Evolutionary conservation across 92 coral and sea anemone species (phyloP), one percentile per base, ranked within the genome.

Genomic region (Umimayanthus chanpuru): DNA sequence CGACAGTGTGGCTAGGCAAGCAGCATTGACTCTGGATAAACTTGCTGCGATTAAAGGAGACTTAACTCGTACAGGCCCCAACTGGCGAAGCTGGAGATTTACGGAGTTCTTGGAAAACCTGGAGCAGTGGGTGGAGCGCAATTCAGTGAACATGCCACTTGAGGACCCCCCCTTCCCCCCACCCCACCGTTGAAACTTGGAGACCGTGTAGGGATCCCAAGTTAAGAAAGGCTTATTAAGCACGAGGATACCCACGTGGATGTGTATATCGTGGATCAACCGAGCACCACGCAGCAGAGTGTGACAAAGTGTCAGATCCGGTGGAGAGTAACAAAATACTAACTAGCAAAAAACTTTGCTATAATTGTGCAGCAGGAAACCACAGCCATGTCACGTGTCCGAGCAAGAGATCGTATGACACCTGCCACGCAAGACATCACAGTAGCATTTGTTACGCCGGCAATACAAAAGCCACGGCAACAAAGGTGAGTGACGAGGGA

Each of bases 261-360:
- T 78, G 90, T 39, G 85, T 88, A 25, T 79, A 67, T 80, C 70
- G 90, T 36, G 80, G 76, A 40, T 68, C 56, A 15, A 73, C 80
- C 9, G 86, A 81, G 30, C 90, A 88, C 86, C 82, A 77, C 41
- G 81, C 86, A 23, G 77, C 28, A 25, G 55, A 77, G 47, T 80
- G 73, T 80, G 49, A 66, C 20, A 80, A 68, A 14, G 91, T 82
- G 82, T 70, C 77, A 56, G 83, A 80, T 39, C 75, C 81, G n/a
- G 68, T 21, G 20, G 87, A 88, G 36, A 71, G 91, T 43, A 81
- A 81, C 80, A 88, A 56, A 30, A 20, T 81, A 2, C 32, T 88
- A 20, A 79, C 50, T 18, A 79, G 68, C 12, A 88, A 88, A 81
- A 85, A 44, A n/a, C 88, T 82, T 56, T 89, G 91, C 72, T 89